Conservation (phyloP, 1,140 invertebrate species). For the Cydia pomonella region DNA sequence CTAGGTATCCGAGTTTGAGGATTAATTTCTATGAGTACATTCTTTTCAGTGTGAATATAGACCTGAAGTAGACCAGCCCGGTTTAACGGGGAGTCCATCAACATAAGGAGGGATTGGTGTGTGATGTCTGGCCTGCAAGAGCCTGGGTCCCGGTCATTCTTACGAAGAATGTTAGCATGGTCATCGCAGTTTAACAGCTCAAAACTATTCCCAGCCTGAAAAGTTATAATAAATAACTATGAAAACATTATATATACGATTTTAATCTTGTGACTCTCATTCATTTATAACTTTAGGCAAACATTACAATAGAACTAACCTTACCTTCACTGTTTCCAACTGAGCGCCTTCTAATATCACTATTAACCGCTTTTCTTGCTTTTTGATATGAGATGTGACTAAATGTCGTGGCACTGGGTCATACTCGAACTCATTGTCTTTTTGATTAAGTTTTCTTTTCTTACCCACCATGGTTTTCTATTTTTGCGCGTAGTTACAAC, state of each 20-base stretch:
- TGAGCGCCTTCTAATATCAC: conserved; percentile 97
- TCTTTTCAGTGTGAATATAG: conserved; percentile 97
- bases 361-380: conserved; percentile 94
- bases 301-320: conserved; percentile 33
- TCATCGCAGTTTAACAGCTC: conserved; percentile 97
- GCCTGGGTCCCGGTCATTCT: conserved; percentile 91
- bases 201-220: conserved; percentile 91
- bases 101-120: conserved; percentile 97
- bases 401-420: conserved; percentile 86
- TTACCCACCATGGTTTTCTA: conserved; percentile 77
- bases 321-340: conserved; percentile 97
- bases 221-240: conserved; percentile 38
- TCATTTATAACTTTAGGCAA: neutral
- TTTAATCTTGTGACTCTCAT: neutral
- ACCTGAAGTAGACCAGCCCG: conserved; percentile 94
- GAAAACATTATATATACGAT: neutral
- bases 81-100: conserved; percentile 98
- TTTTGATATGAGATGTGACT: conserved; percentile 85
- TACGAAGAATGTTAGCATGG: conserved; percentile 91
- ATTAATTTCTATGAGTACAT: conserved; percentile 99
- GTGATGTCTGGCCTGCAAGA: conserved; percentile 96
- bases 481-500: conserved; percentile 4
- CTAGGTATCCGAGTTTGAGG: conserved; percentile 99
- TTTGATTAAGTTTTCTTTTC: conserved; percentile 83
- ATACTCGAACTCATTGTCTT: conserved; percentile 84